Evolutionary conservation across 1,140 invertebrate species (phyloP), one percentile per base, ranked within the genome.

Genomic region (Cyclina sinensis): DNA sequence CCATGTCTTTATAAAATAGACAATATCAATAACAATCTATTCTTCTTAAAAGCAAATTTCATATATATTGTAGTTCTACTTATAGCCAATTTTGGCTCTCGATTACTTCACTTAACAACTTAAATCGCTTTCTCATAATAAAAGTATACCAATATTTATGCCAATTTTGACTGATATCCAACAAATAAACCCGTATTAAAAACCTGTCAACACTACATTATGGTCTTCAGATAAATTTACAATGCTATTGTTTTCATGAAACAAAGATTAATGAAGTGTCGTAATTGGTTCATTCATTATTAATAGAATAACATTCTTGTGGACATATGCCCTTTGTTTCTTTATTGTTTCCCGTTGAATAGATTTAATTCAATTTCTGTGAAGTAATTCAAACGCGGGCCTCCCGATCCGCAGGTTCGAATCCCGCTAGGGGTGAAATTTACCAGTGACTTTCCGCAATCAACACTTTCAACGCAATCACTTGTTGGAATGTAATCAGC

Each of bases 191-290:
- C 7, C 3, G 5, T 18, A 70, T 70, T 37, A 35, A 70, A n/a
- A n/a, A 70, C n/a, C 32, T 65, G 62, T 65, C 62, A 35, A 65
- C 18, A 32, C 18, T 65, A 14, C 7, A 32, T 30, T 12, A 18
- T 16, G 37, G 27, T 62, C 65, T 70, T 18, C 1, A 37, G 65
- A 70, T 70, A 37, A 70, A 32, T 70, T 70, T 70, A 70, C 65
- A 21, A 70, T 70, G n/a, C 65, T 70, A 37, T 70, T 70, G 65
- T 70, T n/a, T 70, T 21, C 4, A 3, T 2, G 37, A 37, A 37
- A 37, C 32, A 37, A 70, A 70, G 12, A 16, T 37, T 70, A 70
- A 70, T 14, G 57, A 62, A 62, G 57, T 70, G 32, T 70, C n/a
- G 9, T 7, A 70, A 70, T 37, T 16, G 32, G 65, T 37, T 70